Evolutionary conservation across 2,888 invertebrate genomes (phyloP).

Genomic region (Zhengitettix transpicula): DNA sequence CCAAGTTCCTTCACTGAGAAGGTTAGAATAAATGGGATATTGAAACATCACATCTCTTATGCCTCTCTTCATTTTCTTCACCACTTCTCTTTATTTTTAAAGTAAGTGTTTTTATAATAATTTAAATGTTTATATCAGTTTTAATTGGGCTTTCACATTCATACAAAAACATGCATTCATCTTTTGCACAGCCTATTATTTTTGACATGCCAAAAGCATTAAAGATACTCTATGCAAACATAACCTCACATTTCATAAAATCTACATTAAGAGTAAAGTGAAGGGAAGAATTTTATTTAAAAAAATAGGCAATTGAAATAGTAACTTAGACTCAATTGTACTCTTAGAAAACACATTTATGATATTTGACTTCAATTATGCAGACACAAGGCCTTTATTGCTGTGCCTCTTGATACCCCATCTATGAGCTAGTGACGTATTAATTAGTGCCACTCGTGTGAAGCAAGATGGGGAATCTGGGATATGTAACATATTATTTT

Average conservation of each 20-base stretch:
- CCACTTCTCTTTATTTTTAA: too few species aligned
- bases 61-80: too few species aligned
- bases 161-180: not conserved
- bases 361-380: not conserved
- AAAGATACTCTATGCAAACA: not conserved
- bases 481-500: conserved; percentile 1
- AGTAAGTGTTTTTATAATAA: not conserved
- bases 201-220: not conserved
- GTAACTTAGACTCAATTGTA: too few species aligned
- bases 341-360: not conserved
- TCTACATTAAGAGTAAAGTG: not conserved
- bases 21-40: not conserved
- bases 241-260: not conserved
- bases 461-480: not conserved
- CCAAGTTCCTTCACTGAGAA: not conserved
- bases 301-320: not conserved
- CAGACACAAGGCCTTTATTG: conserved; percentile 5
- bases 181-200: not conserved
- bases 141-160: not conserved
- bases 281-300: not conserved
- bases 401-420: conserved; percentile 5
- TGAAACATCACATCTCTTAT: not conserved
- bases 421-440: conserved; percentile 1
- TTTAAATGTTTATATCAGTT: not conserved
- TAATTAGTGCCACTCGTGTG: not conserved